A percentile compares a stretch with the other conserved stretches of the same genome.
Evolutionary conservation across 1,140 invertebrate species (phyloP).

Genomic region (Whitmania pigra): DNA sequence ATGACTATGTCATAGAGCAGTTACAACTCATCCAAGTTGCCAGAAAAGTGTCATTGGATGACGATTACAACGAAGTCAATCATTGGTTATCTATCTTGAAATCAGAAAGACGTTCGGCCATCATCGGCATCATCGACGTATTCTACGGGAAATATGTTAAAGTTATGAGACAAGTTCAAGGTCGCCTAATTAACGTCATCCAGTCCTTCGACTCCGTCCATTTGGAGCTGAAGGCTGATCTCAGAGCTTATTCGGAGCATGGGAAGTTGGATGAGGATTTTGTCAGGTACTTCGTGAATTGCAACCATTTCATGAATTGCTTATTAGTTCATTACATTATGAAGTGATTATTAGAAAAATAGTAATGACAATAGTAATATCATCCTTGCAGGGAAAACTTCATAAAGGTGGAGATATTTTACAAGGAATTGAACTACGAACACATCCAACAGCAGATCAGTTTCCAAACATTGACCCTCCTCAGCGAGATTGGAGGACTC

Average conservation of each 20-base stretch:
- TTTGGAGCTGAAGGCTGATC: background rate
- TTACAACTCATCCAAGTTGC: conserved; percentile 10
- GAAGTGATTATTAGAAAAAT: background rate
- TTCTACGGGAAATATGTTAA: background rate
- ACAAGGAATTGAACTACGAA: conserved; percentile 20
- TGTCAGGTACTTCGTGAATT: background rate
- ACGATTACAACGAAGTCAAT: background rate
- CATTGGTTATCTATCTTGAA: background rate
- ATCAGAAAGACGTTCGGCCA: background rate
- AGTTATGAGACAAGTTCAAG: background rate
- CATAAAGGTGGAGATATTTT: conserved; percentile 22
- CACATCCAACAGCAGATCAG: conserved; percentile 22
- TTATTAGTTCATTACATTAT: background rate
- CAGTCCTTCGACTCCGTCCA: background rate
- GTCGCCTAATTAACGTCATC: background rate
- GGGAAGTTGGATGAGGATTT: conserved; percentile 10
- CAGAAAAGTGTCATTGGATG: background rate
- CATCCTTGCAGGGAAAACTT: conserved; percentile 16
- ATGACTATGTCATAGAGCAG: background rate
- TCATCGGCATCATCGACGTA: conserved; percentile 1
- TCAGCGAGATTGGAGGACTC: conserved; percentile 21
- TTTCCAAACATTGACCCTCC: conserved; percentile 30
- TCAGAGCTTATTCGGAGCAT: background rate
- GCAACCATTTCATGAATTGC: background rate
- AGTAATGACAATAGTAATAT: background rate